These are phyloP conservation scores for Hydropsyche tenuis DNA, from an alignment of 1,140 invertebrate genomes.

Conservation along the genomic window DNA sequence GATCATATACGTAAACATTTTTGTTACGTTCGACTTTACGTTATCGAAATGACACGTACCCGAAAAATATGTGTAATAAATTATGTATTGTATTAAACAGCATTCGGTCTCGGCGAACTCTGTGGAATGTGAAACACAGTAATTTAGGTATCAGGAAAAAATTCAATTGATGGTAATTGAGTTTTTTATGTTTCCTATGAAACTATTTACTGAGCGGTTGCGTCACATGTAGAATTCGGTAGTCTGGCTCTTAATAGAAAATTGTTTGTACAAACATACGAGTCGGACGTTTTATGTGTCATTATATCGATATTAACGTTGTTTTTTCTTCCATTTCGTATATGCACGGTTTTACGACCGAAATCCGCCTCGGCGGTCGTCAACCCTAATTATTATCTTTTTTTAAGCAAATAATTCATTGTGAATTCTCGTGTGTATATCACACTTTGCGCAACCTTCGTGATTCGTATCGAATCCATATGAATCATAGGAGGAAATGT, in stretches of 20 bases:
- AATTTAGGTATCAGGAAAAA: slow-evolving; percentile 2
- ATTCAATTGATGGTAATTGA: slow-evolving; percentile 12
- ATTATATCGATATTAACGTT: slow-evolving; percentile 19
- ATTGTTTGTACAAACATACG: slow-evolving; percentile 10
- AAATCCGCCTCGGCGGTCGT: background rate
- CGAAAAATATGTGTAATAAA: too few relatives aligned
- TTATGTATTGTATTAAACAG: too few relatives aligned
- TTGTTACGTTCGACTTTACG: background rate
- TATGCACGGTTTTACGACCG: background rate
- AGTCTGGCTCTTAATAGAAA: slow-evolving; percentile 3
- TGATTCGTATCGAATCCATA: too few relatives aligned
- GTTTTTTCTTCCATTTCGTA: slow-evolving; percentile 1
- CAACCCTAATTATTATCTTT: background rate
- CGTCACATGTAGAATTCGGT: slow-evolving; percentile 4
- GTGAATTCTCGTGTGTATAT: too few relatives aligned
- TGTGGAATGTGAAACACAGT: slow-evolving; percentile 9
- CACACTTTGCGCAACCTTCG: too few relatives aligned
- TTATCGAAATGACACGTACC: slow-evolving; percentile 1
- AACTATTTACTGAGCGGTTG: background rate
- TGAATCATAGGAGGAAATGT: too few relatives aligned
- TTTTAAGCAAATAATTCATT: background rate
- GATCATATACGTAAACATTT: slow-evolving; percentile 4
- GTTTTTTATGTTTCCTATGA: slow-evolving; percentile 20
- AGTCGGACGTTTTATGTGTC: background rate
- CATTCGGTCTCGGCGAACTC: background rate